Evolutionary conservation across 2,888 invertebrate species (phyloP), one percentile per base, ranked within the genome.

Genomic region (Desoria tigrina): DNA sequence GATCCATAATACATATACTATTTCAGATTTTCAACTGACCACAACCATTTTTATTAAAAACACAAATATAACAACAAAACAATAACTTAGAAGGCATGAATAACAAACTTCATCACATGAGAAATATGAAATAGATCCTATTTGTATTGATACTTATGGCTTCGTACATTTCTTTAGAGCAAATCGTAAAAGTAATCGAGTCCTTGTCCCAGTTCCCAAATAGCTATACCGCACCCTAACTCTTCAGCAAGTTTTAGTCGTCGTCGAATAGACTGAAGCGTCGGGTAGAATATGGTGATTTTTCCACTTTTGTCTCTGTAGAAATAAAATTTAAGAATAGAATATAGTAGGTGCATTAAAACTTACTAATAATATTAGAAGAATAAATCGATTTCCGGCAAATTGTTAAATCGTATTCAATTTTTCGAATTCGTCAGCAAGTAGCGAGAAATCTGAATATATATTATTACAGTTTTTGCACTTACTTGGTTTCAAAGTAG

Each of bases 131-230:
- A 39, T 16, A 45, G n/a, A 45, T 21, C 45, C 16, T 45, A 45
- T 18, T 21, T 11, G 6, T 45, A 45, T 45, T 45, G 6, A 16
- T 45, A 21, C 45, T 18, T 45, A 45, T 45, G n/a, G 45, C n/a
- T 18, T 18, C 21, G 39, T 39, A 16, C 16, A 45, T 6, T 45
- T 11, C 45, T 45, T 55, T 21, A 55, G n/a, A 55, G 55, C 26
- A 92, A 83, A 83, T 96, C 95, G 80, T 94, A 96, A 81, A 96
- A 96, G 80, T 92, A 96, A 81, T 94, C 90, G 21, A 96, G 82
- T 24, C 96, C 96, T 81, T 97, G 96, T 0, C 96, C 96, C n/a
- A 95, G 81, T 79, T 97, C 96, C 96, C 96, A 96, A 77, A 97
- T 88, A 0, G 94, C 90, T 51, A 96, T 83, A 9, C 90, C 90